phyloP scores from a whole-genome alignment of 2,797 vertebrate genomes.

The Paramormyrops hopkinsi region DNA sequence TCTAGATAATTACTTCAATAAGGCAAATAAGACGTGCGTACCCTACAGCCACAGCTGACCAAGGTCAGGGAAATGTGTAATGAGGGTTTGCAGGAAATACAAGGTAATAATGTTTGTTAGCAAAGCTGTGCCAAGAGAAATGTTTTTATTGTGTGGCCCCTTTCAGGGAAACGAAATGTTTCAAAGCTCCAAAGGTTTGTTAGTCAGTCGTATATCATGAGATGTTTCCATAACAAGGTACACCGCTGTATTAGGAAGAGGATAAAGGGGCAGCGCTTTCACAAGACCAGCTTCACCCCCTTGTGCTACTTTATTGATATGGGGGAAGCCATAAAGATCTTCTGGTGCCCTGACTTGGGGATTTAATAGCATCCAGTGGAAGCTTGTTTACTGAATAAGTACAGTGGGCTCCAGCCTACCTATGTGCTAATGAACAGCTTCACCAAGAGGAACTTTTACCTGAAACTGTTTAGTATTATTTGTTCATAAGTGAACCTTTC shows the following conservation, averaged over 20 bases:
- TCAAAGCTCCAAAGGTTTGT: neutral
- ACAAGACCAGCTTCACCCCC: neutral
- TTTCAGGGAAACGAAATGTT: neutral
- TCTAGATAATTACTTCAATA: constrained; percentile 1
- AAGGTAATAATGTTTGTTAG: neutral
- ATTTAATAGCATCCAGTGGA: constrained; percentile 49
- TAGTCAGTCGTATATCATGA: neutral
- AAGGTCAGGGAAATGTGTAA: neutral
- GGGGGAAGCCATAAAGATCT: constrained; percentile 43
- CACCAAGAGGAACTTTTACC: neutral
- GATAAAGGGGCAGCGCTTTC: neutral
- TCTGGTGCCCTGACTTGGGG: constrained; percentile 33
- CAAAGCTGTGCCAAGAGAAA: neutral
- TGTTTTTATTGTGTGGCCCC: neutral
- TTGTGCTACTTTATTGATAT: constrained; percentile 31
- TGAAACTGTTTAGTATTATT: neutral
- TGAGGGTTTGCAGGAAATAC: neutral
- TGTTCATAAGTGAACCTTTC: neutral
- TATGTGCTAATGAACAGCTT: constrained; percentile 18
- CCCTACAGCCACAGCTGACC: neutral
- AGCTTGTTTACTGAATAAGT: constrained; percentile 45
- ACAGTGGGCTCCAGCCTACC: constrained; percentile 31
- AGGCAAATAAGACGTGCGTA: neutral
- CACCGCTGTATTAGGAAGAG: neutral
- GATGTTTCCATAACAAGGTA: neutral